Conservation (phyloP, 2,797 vertebrate genomes). For the Pangasius macronema region DNA sequence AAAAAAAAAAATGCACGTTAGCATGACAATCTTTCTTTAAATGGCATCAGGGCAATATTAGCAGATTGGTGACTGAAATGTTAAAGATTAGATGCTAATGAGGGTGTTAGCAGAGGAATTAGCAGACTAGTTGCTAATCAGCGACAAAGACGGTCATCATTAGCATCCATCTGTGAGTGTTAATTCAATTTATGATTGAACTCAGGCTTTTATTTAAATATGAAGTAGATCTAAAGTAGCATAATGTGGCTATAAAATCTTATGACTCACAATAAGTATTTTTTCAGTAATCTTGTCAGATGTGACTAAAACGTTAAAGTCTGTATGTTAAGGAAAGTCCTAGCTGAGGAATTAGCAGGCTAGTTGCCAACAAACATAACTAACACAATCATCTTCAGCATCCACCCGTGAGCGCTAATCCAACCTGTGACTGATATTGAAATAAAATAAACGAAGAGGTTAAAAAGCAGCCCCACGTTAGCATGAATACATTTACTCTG, state of each 20-base stretch:
- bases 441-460: background rate
- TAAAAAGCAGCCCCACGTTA: background rate
- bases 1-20: background rate
- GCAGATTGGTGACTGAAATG: background rate
- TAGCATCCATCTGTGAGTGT: background rate
- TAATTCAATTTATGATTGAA: background rate
- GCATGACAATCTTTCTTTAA: background rate
- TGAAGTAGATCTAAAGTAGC: background rate
- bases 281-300: background rate
- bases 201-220: background rate
- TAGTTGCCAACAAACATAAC: background rate
- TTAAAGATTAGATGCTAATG: constrained; percentile 3
- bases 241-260: too few species aligned
- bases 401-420: background rate
- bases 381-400: background rate
- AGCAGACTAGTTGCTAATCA: background rate
- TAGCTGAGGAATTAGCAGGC: background rate
- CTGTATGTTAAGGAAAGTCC: background rate
- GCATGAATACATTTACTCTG: background rate
- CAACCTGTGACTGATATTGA: background rate
- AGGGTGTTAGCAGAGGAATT: background rate
- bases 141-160: background rate
- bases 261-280: background rate
- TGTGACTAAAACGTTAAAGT: background rate
- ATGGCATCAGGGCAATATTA: background rate